These are phyloP conservation scores for Xyliphius kryptos DNA, from an alignment of 2,113 vertebrate genomes.

Conservation along the genomic window DNA sequence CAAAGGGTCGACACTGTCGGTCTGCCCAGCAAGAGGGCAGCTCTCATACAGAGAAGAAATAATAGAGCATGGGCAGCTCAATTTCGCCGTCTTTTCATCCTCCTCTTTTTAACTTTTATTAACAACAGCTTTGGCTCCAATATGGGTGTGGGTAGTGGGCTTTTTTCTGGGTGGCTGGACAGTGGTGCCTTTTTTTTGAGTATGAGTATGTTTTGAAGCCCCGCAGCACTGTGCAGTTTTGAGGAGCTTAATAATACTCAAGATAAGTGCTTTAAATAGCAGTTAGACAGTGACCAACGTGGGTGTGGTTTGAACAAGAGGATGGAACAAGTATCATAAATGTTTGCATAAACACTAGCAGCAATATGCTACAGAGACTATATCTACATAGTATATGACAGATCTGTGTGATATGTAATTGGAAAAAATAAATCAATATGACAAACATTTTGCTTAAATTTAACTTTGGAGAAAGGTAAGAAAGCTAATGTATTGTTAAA, in stretches of 20 bases:
- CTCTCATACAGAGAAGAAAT: slow-evolving; percentile 77
- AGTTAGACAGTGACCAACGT: too few relatives aligned
- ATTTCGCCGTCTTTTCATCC: slow-evolving; percentile 79
- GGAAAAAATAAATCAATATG: too few relatives aligned
- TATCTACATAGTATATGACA: too few relatives aligned
- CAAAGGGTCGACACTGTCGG: slow-evolving; percentile 59
- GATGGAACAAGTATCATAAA: too few relatives aligned
- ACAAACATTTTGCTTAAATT: too few relatives aligned
- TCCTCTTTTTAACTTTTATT: slow-evolving; percentile 76
- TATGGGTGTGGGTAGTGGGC: slow-evolving; percentile 49
- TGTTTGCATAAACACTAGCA: too few relatives aligned
- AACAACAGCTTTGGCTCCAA: slow-evolving; percentile 74
- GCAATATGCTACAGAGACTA: too few relatives aligned
- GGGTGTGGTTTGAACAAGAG: too few relatives aligned
- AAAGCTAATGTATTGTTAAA: too few relatives aligned
- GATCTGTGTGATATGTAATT: too few relatives aligned
- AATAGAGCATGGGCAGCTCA: slow-evolving; percentile 71
- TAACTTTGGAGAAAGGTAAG: too few relatives aligned
- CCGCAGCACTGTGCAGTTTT: slow-evolving; percentile 10
- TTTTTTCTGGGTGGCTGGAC: slow-evolving; percentile 27
- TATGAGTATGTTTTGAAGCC: not conserved
- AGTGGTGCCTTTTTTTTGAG: slow-evolving; percentile 44
- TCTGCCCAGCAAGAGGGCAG: slow-evolving; percentile 68
- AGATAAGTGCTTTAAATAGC: too few relatives aligned
- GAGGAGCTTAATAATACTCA: slow-evolving; percentile 4